phyloP scores from a whole-genome alignment of 2,888 invertebrate genomes.

The Amphipyra tragopoginis region DNA sequence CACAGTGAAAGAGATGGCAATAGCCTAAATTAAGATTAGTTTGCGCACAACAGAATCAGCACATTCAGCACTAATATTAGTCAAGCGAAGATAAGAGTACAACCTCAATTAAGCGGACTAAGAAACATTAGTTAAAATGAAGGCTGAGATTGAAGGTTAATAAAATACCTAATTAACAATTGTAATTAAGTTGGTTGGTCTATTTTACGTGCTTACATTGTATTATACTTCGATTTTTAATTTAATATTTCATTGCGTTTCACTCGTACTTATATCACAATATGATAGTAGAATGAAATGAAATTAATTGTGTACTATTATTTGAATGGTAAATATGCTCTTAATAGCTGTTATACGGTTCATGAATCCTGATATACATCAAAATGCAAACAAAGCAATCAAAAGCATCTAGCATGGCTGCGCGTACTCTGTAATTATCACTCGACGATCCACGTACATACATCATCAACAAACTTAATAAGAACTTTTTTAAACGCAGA shows the following conservation, averaged over 20 bases:
- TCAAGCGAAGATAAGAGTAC: too few relatives aligned
- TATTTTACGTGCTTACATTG: constrained; percentile 4
- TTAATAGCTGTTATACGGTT: constrained; percentile 55
- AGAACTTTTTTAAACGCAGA: constrained; percentile 79
- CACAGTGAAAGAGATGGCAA: too few relatives aligned
- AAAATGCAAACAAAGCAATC: constrained; percentile 70
- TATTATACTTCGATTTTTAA: neutral
- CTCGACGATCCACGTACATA: constrained; percentile 56
- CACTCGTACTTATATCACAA: neutral
- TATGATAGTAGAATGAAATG: constrained; percentile 29
- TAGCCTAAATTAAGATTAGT: too few relatives aligned
- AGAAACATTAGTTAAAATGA: constrained; percentile 22
- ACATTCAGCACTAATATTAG: too few relatives aligned
- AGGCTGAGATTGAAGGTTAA: constrained; percentile 37
- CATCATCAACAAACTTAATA: constrained; percentile 57
- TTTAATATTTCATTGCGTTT: too few relatives aligned
- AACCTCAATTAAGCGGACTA: constrained; percentile 24
- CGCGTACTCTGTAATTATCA: constrained; percentile 70
- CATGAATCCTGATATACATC: constrained; percentile 61
- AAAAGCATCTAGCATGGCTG: constrained; percentile 65
- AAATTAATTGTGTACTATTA: constrained; percentile 56
- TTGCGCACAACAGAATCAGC: too few relatives aligned
- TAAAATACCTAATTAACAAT: constrained; percentile 31
- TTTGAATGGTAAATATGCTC: constrained; percentile 56
- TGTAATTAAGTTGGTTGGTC: constrained; percentile 33